Percentiles rank a stretch among this genome's conserved stretches.
Conservation (phyloP, 2,888 invertebrate species). For the Apodemia hepburni region DNA sequence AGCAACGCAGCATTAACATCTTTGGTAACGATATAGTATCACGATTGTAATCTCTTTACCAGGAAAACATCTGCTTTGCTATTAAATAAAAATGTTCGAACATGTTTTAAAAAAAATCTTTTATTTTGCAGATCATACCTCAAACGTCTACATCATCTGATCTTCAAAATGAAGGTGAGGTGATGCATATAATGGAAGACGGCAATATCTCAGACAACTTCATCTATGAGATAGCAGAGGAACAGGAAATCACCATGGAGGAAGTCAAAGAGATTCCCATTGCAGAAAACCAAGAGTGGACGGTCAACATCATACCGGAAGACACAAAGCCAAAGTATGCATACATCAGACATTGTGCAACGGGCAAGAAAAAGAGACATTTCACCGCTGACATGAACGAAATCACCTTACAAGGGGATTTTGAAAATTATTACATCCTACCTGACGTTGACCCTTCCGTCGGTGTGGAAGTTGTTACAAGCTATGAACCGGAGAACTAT, state of each 20-base stretch:
- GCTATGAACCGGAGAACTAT: constrained; percentile 66
- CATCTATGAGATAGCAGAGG: constrained; percentile 72
- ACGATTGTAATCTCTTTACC: too few relatives aligned
- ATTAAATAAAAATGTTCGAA: too few relatives aligned
- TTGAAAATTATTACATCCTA: constrained; percentile 69
- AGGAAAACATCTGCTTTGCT: too few relatives aligned
- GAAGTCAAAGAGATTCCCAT: constrained; percentile 63
- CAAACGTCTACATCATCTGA: constrained; percentile 41
- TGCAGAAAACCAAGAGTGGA: constrained; percentile 56
- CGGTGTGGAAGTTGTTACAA: constrained; percentile 66
- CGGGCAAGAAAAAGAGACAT: constrained; percentile 65
- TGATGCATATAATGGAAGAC: constrained; percentile 58
- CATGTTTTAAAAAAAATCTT: background rate
- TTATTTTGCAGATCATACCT: constrained; percentile 53
- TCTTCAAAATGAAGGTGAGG: constrained; percentile 40
- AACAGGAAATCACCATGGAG: constrained; percentile 71
- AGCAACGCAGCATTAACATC: too few relatives aligned
- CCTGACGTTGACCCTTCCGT: constrained; percentile 69
- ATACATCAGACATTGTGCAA: constrained; percentile 64
- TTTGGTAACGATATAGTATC: too few relatives aligned
- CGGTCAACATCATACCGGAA: constrained; percentile 63
- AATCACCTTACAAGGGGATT: constrained; percentile 62
- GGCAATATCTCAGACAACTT: constrained; percentile 57
- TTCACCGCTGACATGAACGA: constrained; percentile 69
- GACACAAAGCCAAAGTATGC: constrained; percentile 62